Evolutionary conservation across 2,797 vertebrate genomes (phyloP).

Genomic region (Sylvia borin): DNA sequence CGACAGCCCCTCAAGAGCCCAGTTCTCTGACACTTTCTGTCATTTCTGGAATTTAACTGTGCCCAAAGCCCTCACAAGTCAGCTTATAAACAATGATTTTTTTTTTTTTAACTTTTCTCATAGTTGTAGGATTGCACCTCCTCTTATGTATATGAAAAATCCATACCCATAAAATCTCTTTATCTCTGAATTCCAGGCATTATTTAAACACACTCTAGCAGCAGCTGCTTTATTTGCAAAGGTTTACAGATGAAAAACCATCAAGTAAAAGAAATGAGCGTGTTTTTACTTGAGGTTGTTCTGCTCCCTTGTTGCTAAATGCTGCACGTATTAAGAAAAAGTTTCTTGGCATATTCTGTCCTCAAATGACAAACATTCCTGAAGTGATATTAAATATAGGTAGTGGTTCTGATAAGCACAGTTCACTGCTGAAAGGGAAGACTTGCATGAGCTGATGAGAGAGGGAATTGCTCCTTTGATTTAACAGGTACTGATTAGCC

Average conservation of each 20-base stretch:
- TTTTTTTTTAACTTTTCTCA: not conserved
- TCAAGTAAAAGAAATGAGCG: not conserved
- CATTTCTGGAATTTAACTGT: not conserved
- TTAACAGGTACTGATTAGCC: constrained; percentile 11
- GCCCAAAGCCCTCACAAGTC: not conserved
- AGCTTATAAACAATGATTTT: not conserved
- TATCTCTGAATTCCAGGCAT: not conserved
- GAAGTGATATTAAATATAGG: not conserved
- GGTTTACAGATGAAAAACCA: not conserved
- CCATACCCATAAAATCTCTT: not conserved
- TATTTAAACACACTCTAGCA: not conserved
- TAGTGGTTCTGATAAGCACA: not conserved
- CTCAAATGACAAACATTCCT: not conserved
- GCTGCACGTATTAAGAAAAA: not conserved
- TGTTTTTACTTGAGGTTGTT: not conserved
- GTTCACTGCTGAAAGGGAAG: not conserved
- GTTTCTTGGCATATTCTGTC: not conserved
- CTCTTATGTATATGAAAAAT: not conserved
- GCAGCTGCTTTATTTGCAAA: not conserved
- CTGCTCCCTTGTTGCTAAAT: not conserved
- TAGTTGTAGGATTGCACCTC: not conserved
- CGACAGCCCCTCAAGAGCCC: not conserved
- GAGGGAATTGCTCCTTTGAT: not conserved
- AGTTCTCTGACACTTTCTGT: not conserved
- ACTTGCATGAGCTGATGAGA: not conserved